phyloP scores from a whole-genome alignment of 2,888 invertebrate species.

The Ectemnius cavifrons region DNA sequence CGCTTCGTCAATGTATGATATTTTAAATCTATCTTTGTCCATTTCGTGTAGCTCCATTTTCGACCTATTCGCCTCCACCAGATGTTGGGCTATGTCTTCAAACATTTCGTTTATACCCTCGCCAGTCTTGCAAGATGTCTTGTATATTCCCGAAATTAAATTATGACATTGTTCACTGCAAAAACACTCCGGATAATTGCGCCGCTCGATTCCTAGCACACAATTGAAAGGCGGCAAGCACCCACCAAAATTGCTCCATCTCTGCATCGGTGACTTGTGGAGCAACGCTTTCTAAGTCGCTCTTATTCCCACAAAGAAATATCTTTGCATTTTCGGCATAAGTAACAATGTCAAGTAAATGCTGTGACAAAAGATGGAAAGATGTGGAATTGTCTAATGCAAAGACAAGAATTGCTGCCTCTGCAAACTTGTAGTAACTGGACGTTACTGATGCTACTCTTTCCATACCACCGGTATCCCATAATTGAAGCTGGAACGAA shows the following conservation, averaged over 20 bases:
- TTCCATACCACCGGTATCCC: conserved; percentile 99
- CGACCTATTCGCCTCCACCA: conserved; percentile 90
- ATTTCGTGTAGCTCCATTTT: conserved; percentile 89
- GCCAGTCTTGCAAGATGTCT: conserved; percentile 93
- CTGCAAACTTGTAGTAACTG: conserved; percentile 97
- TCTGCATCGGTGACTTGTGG: conserved; percentile 92
- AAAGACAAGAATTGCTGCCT: conserved; percentile 95
- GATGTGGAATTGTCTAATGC: conserved; percentile 94
- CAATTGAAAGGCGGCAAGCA: too few relatives aligned
- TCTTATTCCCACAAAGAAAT: conserved; percentile 95
- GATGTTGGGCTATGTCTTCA: conserved; percentile 89
- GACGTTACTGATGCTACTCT: conserved; percentile 96
- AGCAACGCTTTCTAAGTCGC: conserved; percentile 86
- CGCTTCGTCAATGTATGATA: conserved; percentile 82
- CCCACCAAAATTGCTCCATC: conserved; percentile 91
- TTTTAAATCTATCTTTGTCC: conserved; percentile 88
- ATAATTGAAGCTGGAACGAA: conserved; percentile 88
- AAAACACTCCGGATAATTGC: conserved; percentile 48
- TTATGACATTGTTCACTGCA: conserved; percentile 94
- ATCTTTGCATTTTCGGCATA: conserved; percentile 97
- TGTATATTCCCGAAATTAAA: conserved; percentile 91
- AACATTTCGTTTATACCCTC: conserved; percentile 95
- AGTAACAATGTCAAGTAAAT: conserved; percentile 94
- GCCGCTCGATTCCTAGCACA: too few relatives aligned
- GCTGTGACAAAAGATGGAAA: conserved; percentile 94